Conservation (phyloP, 2,113 vertebrate species). For the Panthera leo region DNA sequence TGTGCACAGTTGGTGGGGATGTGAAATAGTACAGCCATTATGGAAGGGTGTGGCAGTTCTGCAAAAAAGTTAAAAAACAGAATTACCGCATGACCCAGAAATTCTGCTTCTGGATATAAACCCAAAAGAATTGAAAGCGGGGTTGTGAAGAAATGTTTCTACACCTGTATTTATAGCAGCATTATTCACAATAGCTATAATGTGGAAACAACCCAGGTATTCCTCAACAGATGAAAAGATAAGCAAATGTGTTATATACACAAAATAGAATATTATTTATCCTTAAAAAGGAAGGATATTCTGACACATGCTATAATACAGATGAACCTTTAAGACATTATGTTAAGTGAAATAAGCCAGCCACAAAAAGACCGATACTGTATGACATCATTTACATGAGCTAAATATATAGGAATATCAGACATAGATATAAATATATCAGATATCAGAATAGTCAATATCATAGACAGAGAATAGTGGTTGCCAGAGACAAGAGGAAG, state of each 20-base stretch:
- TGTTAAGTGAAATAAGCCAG: background rate
- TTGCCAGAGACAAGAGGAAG: background rate
- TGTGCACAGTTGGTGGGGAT: background rate
- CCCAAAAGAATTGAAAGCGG: background rate
- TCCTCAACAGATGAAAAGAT: background rate
- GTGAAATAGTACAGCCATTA: background rate
- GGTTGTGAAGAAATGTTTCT: background rate
- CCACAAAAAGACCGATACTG: background rate
- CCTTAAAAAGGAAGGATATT: background rate
- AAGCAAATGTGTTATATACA: background rate
- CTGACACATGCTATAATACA: background rate
- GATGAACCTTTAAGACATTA: background rate
- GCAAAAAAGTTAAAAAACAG: background rate
- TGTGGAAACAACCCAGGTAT: background rate
- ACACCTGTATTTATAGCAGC: background rate
- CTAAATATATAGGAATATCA: background rate
- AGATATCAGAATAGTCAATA: background rate
- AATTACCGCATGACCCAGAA: background rate
- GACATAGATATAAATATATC: too few species aligned
- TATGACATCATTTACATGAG: background rate
- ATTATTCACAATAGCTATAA: background rate
- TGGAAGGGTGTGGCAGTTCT: background rate
- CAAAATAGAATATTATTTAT: background rate
- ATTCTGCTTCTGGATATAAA: background rate
- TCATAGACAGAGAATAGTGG: background rate